Evolutionary conservation across 2,797 vertebrate genomes (phyloP).

Genomic region (Enteromius trimaculatus): DNA sequence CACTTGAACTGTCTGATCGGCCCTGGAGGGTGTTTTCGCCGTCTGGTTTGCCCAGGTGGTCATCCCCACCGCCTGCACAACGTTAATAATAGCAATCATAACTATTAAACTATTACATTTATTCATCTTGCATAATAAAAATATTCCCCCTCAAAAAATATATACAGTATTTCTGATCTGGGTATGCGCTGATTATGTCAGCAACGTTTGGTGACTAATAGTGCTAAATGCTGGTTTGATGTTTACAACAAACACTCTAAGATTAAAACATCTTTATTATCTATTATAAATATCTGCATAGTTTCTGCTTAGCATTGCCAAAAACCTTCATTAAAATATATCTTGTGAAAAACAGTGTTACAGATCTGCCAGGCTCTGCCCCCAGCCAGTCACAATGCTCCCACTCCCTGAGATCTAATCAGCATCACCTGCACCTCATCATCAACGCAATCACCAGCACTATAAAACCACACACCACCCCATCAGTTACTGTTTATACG

Average conservation of each 20-base stretch:
- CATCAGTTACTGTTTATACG: too few species aligned
- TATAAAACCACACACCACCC: too few species aligned
- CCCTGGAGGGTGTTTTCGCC: too few species aligned
- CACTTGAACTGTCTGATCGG: too few species aligned
- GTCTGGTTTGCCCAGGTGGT: too few species aligned
- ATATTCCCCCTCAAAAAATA: neutral
- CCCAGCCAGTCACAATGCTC: too few species aligned
- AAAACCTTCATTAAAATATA: neutral
- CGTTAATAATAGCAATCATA: neutral
- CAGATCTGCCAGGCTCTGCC: too few species aligned
- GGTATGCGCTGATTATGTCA: neutral
- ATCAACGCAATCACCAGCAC: too few species aligned
- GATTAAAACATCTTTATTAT: neutral
- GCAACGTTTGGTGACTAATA: neutral
- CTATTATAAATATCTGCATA: neutral
- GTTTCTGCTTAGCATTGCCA: neutral
- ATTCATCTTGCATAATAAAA: neutral
- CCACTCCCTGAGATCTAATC: too few species aligned
- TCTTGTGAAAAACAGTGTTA: too few species aligned
- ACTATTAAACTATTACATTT: neutral
- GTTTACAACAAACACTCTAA: neutral
- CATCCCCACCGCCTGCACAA: too few species aligned
- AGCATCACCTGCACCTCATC: too few species aligned
- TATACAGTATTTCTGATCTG: neutral
- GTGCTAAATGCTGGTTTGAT: neutral